Evolutionary conservation across 2,797 vertebrate species (phyloP).

Genomic region (Heterohyrax brucei): DNA sequence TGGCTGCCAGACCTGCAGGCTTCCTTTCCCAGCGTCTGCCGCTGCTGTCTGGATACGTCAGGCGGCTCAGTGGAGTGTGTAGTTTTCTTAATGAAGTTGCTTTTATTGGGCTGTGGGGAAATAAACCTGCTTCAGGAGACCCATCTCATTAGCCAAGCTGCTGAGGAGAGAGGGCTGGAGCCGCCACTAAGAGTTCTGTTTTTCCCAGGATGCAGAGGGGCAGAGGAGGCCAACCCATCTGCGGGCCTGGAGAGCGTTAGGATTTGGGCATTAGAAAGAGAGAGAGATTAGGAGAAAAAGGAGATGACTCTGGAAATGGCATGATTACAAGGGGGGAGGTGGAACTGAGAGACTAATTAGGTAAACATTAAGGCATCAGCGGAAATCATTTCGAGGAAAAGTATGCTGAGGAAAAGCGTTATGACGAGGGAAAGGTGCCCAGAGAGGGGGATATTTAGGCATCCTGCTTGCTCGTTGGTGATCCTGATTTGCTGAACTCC

Average conservation of each 20-base stretch:
- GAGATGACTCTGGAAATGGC: not conserved
- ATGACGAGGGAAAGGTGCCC: not conserved
- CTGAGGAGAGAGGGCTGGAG: not conserved
- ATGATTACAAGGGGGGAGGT: accelerated
- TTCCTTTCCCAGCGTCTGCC: not conserved
- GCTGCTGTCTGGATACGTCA: not conserved
- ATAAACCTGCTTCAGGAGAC: not conserved
- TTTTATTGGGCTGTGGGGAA: slow-evolving; percentile 69
- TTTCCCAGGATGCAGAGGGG: not conserved
- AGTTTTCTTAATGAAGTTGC: slow-evolving; percentile 71
- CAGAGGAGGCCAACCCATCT: not conserved
- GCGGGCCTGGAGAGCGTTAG: not conserved
- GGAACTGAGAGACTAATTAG: not conserved
- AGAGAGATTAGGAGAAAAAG: not conserved
- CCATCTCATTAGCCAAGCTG: not conserved
- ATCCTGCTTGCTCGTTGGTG: not conserved
- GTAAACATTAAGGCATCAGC: not conserved
- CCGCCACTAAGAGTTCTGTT: accelerated
- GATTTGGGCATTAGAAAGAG: not conserved
- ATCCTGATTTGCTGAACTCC: accelerated
- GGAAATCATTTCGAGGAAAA: not conserved
- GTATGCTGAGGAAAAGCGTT: not conserved
- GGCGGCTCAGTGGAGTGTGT: not conserved
- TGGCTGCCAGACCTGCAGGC: not conserved
- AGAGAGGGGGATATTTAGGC: not conserved